Conservation (phyloP, 2,797 vertebrate species). For the Selene dorsalis region DNA sequence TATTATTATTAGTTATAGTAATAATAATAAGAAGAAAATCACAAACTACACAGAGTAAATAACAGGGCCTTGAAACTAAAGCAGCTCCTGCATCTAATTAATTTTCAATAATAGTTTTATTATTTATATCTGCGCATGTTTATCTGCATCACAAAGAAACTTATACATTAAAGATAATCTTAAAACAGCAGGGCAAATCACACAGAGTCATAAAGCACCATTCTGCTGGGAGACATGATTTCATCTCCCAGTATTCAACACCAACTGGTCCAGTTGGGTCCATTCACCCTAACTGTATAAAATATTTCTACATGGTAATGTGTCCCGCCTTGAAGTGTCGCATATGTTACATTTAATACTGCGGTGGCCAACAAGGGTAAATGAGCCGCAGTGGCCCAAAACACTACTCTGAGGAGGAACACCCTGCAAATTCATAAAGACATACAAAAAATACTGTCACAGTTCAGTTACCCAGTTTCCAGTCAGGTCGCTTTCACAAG, state of each 20-base stretch:
- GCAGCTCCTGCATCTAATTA: background rate
- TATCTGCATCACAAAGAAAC: background rate
- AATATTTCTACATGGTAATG: background rate
- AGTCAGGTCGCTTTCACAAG: no score
- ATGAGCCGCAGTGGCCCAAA: no score
- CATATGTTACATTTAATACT: no score
- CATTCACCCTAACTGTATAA: background rate
- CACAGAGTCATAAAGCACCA: background rate
- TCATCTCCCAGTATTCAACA: background rate
- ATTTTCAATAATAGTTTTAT: background rate
- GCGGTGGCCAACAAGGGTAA: no score
- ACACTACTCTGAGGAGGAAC: no score
- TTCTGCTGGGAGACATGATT: background rate
- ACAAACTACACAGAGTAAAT: no score
- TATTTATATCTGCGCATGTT: background rate
- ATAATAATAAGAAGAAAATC: no score
- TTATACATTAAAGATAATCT: background rate
- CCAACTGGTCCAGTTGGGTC: background rate
- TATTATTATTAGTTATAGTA: no score
- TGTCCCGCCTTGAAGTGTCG: no score
- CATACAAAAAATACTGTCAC: no score
- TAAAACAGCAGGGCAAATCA: background rate
- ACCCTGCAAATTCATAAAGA: no score
- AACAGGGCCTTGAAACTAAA: background rate
- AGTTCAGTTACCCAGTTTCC: no score